Percentiles rank a stretch among this genome's conserved stretches.
phyloP scores from a whole-genome alignment of 1,140 invertebrate species.

The Potamilus streckersoni region DNA sequence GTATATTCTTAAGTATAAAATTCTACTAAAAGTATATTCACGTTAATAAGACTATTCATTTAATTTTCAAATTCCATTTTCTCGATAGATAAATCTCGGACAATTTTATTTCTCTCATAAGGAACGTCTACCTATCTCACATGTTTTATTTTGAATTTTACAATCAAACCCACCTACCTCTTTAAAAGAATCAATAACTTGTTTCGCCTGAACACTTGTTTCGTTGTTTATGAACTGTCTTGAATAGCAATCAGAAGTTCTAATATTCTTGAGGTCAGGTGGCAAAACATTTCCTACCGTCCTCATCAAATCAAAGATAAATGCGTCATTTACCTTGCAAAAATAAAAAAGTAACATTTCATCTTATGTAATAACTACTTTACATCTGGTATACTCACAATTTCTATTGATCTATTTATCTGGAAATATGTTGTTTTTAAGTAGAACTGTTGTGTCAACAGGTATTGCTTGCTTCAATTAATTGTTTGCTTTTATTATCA shows the following conservation, averaged over 20 bases:
- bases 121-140: not conserved
- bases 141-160: constrained; percentile 2
- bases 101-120: constrained; percentile 6
- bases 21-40: too few relatives aligned
- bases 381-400: too few relatives aligned
- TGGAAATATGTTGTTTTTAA: too few relatives aligned
- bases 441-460: too few relatives aligned
- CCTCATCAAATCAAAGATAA: constrained; percentile 84
- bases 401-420: too few relatives aligned
- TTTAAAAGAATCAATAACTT: constrained; percentile 17
- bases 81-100: too few relatives aligned
- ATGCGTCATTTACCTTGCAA: constrained; percentile 76
- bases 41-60: too few relatives aligned
- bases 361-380: too few relatives aligned
- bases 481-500: too few relatives aligned
- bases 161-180: constrained; percentile 20
- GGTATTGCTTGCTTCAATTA: too few relatives aligned
- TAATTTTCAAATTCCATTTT: too few relatives aligned
- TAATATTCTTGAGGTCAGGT: constrained; percentile 16
- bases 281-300: constrained; percentile 29
- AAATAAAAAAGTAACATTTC: not conserved
- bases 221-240: constrained; percentile 3
- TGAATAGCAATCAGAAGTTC: constrained; percentile 33
- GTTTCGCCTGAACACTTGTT: constrained; percentile 26
- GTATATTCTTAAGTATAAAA: too few relatives aligned